A percentile compares a stretch with the other conserved stretches of the same genome.
phyloP scores from a whole-genome alignment of 2,888 invertebrate genomes.

The Chalcis sispes region DNA sequence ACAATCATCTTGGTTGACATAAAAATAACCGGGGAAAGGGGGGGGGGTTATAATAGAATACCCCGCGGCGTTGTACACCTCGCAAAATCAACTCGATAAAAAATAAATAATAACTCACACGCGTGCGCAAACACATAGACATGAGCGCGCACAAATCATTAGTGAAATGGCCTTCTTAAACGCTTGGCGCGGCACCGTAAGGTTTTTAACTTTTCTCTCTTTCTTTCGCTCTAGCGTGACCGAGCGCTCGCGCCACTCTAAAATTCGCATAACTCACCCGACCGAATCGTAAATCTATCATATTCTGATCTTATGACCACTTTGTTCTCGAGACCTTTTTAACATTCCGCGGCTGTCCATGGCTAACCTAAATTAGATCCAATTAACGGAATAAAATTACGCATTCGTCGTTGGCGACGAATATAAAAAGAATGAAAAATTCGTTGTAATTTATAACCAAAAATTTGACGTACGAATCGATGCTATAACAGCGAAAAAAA shows the following conservation, averaged over 20 bases:
- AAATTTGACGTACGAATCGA: conserved; percentile 24
- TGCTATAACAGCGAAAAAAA: background rate
- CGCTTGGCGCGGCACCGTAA: background rate
- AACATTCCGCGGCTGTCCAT: background rate
- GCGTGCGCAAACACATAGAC: background rate
- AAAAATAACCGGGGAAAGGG: no score
- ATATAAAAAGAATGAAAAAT: conserved; percentile 18
- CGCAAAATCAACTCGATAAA: no score
- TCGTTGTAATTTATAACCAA: conserved; percentile 24
- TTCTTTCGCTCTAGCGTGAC: background rate
- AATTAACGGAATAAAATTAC: conserved; percentile 37
- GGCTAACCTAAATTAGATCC: conserved; percentile 25
- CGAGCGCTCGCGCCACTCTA: conserved; percentile 1
- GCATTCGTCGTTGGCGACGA: background rate
- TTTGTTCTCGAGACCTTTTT: conserved; percentile 23
- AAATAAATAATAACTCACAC: conserved; percentile 22
- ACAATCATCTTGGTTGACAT: no score
- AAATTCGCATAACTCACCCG: conserved; percentile 10
- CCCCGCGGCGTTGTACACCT: no score
- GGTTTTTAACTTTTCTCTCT: background rate
- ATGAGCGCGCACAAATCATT: conserved; percentile 31
- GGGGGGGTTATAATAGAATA: no score
- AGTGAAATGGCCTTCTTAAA: conserved; percentile 39
- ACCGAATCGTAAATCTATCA: conserved; percentile 40
- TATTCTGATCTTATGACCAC: conserved; percentile 19